Conservation (phyloP, 2,113 vertebrate genomes). For the Mesitornis unicolor region DNA sequence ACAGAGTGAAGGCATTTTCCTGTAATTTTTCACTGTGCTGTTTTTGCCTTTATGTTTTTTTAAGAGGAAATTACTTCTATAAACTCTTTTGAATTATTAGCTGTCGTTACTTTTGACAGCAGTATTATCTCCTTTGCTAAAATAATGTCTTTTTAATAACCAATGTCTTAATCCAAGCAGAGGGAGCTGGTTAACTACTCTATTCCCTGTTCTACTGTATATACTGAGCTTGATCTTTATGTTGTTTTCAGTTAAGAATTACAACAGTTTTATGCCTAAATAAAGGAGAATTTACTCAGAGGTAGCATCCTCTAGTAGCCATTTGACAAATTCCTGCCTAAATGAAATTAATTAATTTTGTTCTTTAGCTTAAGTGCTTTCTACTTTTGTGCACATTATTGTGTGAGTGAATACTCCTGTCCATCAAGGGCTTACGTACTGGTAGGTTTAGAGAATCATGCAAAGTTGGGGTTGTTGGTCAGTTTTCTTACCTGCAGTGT, state of each 20-base stretch:
- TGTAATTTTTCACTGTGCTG: background rate
- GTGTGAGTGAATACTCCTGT: background rate
- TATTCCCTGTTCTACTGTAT: background rate
- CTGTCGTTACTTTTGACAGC: background rate
- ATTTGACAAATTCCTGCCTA: background rate
- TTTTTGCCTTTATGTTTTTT: background rate
- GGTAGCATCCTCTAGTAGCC: background rate
- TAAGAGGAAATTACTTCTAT: background rate
- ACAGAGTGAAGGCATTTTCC: background rate
- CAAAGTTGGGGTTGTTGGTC: background rate
- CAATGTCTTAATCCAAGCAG: background rate
- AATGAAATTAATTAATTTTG: background rate
- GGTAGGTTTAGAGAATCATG: background rate
- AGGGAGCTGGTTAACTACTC: background rate
- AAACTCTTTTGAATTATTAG: background rate
- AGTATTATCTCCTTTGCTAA: background rate
- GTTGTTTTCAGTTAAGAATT: background rate
- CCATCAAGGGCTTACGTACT: background rate
- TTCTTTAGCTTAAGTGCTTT: background rate
- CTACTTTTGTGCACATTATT: background rate
- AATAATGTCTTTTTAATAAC: background rate
- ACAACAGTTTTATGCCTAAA: background rate
- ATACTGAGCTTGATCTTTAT: background rate
- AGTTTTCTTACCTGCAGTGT: background rate
- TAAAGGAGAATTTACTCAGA: background rate